Conservation (phyloP, 2,113 vertebrate species). For the Cyrtonyx montezumae region DNA sequence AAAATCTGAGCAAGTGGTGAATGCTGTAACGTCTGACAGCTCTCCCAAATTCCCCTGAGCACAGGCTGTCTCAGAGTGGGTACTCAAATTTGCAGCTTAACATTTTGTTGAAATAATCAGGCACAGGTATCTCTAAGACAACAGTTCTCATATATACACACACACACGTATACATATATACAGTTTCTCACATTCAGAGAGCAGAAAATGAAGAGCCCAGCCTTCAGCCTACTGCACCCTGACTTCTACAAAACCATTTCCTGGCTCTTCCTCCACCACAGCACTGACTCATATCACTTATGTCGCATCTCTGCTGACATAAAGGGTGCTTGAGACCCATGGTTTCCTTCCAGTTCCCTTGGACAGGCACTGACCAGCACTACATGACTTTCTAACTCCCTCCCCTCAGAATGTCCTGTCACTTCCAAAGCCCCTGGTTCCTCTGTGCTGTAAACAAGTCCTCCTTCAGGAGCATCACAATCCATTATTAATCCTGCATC, state of each 20-base stretch:
- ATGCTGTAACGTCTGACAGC: background rate
- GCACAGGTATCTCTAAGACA: background rate
- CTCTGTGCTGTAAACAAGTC: background rate
- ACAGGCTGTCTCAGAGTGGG: background rate
- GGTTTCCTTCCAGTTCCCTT: background rate
- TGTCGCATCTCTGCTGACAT: background rate
- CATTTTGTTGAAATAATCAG: background rate
- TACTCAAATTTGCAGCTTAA: background rate
- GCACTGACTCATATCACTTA: background rate
- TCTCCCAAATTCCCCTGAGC: background rate
- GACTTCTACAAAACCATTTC: background rate
- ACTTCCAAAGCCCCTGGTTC: background rate
- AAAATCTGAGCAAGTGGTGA: background rate
- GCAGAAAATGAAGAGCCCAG: background rate
- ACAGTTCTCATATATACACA: background rate
- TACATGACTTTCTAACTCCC: background rate
- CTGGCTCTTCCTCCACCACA: background rate
- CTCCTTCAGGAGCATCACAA: background rate
- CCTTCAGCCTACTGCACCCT: background rate
- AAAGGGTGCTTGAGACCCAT: background rate
- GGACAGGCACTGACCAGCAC: background rate
- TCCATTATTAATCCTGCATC: conserved; percentile 56
- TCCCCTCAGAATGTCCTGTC: background rate
- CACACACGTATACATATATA: background rate
- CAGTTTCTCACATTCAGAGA: background rate